phyloP scores from a whole-genome alignment of 2,113 vertebrate genomes.

The cat (Felis catus) region F.catus_Fca126_mat1.0 CM031419.1:63488001-63488500 shows the following conservation, averaged over 20 bases:
- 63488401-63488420: not conserved
- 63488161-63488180: not conserved
- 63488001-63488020: not conserved
- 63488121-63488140: slow-evolving; percentile 9
- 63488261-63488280: not conserved
- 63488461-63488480: no score
- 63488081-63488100: not conserved
- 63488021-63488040: not conserved
- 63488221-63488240: not conserved
- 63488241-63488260: not conserved
- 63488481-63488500: not conserved
- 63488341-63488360: not conserved
- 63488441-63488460: no score
- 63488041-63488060: not conserved
- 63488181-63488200: not conserved
- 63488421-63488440: not conserved
- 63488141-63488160: not conserved
- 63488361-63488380: not conserved
- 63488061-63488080: not conserved
- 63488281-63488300: not conserved
- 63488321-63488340: not conserved
- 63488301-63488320: not conserved
- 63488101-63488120: not conserved
- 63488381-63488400: not conserved
- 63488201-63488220: not conserved